Percentiles rank a stretch among this genome's conserved stretches.
Conservation (phyloP, 2,888 invertebrate species). For the Eumerus sabulonum region DNA sequence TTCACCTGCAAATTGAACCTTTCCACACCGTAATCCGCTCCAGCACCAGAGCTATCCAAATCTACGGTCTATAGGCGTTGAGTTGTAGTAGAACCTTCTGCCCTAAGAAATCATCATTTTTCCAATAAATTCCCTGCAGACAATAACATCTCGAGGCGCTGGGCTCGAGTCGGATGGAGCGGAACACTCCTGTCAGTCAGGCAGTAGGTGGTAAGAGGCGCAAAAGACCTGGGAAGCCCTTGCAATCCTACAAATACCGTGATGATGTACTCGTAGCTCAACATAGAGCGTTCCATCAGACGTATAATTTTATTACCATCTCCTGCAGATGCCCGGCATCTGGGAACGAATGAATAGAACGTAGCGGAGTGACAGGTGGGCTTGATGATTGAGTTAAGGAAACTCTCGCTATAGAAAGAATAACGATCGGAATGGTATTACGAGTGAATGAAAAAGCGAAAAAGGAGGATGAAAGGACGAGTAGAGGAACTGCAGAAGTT, state of each 20-base stretch:
- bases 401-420: too few species aligned
- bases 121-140: slow-evolving; percentile 52
- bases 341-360: slow-evolving; percentile 8
- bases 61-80: too few species aligned
- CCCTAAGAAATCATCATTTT: slow-evolving; percentile 49
- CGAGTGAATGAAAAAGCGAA: too few species aligned
- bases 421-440: too few species aligned
- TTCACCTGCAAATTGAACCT: slow-evolving; percentile 50
- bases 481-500: not conserved
- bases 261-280: slow-evolving; percentile 4
- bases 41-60: not conserved
- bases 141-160: slow-evolving; percentile 34
- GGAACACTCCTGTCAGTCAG: slow-evolving; percentile 27
- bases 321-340: slow-evolving; percentile 12
- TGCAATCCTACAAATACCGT: not conserved
- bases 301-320: slow-evolving; percentile 56
- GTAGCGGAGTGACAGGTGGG: slow-evolving; percentile 42
- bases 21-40: slow-evolving; percentile 19
- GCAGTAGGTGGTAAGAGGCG: slow-evolving; percentile 24
- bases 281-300: slow-evolving; percentile 9
- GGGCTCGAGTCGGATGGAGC: not conserved
- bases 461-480: too few species aligned
- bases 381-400: slow-evolving; percentile 37
- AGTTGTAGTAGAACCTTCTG: slow-evolving; percentile 17
- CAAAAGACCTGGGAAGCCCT: slow-evolving; percentile 4